Evolutionary conservation across 2,888 invertebrate genomes (phyloP).

Genomic region (Ethmia dodecea): DNA sequence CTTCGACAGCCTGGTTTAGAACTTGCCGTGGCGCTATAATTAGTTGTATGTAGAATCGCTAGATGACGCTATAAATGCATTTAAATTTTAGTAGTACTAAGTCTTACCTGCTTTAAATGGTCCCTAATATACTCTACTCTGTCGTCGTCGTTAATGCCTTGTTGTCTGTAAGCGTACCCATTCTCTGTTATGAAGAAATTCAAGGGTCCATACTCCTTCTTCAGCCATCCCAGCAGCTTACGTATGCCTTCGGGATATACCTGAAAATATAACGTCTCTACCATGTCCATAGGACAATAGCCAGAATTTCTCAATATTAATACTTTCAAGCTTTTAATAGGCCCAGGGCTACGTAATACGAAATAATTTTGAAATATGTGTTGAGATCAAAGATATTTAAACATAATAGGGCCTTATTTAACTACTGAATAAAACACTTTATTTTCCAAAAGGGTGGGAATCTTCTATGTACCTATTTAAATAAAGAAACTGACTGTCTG

Average conservation of each 20-base stretch:
- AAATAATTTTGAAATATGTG: background rate
- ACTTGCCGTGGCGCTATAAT: background rate
- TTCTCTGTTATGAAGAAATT: conserved; percentile 59
- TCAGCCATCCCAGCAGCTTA: conserved; percentile 45
- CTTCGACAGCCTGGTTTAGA: background rate
- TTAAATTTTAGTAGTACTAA: background rate
- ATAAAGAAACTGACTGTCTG: too few species aligned
- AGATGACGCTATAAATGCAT: background rate
- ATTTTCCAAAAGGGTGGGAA: too few species aligned
- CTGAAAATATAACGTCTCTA: conserved; percentile 20
- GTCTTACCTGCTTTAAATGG: conserved; percentile 29
- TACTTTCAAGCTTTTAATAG: background rate
- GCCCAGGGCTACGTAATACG: background rate
- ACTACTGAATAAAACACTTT: background rate
- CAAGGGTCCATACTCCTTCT: conserved; percentile 46
- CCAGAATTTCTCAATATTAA: background rate
- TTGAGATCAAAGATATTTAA: background rate
- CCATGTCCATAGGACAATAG: background rate
- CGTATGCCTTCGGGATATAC: conserved; percentile 56
- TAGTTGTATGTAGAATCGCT: background rate
- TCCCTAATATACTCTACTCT: conserved; percentile 27
- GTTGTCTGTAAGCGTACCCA: conserved; percentile 34
- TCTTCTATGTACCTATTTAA: too few species aligned
- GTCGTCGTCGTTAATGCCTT: conserved; percentile 29
- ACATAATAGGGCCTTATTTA: background rate